These are phyloP conservation scores for Bovichtus diacanthus DNA, from an alignment of 2,797 vertebrate genomes.

Conservation along the genomic window DNA sequence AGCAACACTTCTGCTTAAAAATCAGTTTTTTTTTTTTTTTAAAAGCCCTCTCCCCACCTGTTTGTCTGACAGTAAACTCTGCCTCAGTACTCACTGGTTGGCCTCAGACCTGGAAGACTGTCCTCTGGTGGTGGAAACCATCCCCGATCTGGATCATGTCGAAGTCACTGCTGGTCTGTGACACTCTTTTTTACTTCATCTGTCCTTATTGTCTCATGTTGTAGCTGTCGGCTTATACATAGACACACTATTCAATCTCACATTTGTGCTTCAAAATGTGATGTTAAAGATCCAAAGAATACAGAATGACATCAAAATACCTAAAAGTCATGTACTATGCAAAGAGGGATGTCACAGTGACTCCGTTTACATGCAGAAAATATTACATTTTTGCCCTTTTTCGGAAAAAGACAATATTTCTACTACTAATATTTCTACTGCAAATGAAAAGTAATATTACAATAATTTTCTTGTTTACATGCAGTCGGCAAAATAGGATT, in stretches of 20 bases:
- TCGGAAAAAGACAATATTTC: too few relatives aligned
- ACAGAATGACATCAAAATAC: too few relatives aligned
- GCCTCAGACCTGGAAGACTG: slow-evolving; percentile 73
- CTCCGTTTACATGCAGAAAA: too few relatives aligned
- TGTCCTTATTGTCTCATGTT: background rate
- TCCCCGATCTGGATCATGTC: slow-evolving; percentile 78
- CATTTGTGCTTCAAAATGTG: background rate
- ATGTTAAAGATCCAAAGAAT: background rate
- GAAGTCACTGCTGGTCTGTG: slow-evolving; percentile 78
- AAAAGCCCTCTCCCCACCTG: background rate
- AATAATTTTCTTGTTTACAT: too few relatives aligned
- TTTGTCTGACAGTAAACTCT: slow-evolving; percentile 71
- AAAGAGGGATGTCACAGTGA: background rate
- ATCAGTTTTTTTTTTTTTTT: fast-evolving
- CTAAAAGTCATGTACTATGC: background rate
- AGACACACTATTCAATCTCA: background rate
- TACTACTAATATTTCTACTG: too few relatives aligned
- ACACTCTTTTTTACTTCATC: background rate
- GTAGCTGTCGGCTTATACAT: background rate
- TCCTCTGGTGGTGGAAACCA: slow-evolving; percentile 73
- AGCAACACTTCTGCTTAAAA: background rate
- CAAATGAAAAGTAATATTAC: too few relatives aligned
- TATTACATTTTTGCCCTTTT: too few relatives aligned
- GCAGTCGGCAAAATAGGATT: too few relatives aligned
- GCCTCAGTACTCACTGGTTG: slow-evolving; percentile 72